These are phyloP conservation scores for Tragopan temminckii DNA, from an alignment of 2,797 vertebrate genomes.

Conservation along the genomic window DNA sequence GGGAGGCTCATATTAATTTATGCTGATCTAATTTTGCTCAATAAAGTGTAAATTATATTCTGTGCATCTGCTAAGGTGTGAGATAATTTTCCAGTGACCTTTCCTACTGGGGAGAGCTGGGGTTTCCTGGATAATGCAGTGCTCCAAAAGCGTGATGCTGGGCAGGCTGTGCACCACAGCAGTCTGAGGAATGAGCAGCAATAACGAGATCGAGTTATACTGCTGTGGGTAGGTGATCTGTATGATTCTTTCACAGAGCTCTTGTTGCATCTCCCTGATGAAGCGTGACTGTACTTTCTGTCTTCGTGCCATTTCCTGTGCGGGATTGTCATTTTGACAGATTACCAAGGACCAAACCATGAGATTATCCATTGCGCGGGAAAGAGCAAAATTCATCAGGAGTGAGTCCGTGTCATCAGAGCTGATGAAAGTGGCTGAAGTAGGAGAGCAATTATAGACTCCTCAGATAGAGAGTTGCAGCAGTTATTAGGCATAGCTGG, in stretches of 20 bases:
- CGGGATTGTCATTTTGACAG: constrained; percentile 67
- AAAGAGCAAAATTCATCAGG: constrained; percentile 50
- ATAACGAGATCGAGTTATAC: background rate
- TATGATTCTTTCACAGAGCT: constrained; percentile 13
- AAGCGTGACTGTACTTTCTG: constrained; percentile 48
- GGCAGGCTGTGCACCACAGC: background rate
- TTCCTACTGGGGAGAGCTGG: constrained; percentile 14
- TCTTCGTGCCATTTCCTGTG: constrained; percentile 47
- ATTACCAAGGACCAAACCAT: constrained; percentile 45
- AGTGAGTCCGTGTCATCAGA: constrained; percentile 39
- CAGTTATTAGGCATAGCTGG: constrained; percentile 65
- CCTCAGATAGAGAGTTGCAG: background rate
- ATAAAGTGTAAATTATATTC: constrained; percentile 60
- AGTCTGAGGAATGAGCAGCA: background rate
- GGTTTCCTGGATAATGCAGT: background rate
- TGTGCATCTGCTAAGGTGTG: constrained; percentile 28
- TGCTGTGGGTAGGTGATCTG: constrained; percentile 16
- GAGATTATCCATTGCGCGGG: constrained; percentile 57
- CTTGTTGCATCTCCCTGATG: constrained; percentile 49
- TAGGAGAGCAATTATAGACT: constrained; percentile 64
- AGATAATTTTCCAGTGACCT: constrained; percentile 57
- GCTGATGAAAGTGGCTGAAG: constrained; percentile 64
- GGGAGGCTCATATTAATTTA: constrained; percentile 36
- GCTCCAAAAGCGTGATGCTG: background rate
- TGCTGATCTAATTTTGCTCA: constrained; percentile 68